A percentile compares a stretch with the other conserved stretches of the same genome.
phyloP scores from a whole-genome alignment of 2,797 vertebrate genomes.

The Iguana delicatissima region DNA sequence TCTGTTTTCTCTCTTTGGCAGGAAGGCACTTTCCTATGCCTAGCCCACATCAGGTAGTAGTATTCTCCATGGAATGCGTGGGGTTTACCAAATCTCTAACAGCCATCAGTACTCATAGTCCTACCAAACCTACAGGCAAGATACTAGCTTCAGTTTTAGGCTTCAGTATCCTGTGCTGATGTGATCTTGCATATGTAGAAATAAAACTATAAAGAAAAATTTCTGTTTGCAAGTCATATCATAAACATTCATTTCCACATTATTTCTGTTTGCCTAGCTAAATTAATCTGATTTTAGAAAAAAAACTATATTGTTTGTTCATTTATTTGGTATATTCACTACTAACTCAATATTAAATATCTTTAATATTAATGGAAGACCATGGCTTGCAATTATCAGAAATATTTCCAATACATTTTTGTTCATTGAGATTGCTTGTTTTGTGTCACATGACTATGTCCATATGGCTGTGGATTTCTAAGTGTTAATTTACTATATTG shows the following conservation, averaged over 20 bases:
- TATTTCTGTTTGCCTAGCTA: constrained; percentile 45
- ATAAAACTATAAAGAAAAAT: constrained; percentile 68
- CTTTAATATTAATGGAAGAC: constrained; percentile 46
- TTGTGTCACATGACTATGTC: constrained; percentile 66
- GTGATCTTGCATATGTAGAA: constrained; percentile 72
- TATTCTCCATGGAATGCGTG: constrained; percentile 89
- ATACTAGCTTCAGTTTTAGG: constrained; percentile 81
- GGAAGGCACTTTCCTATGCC: constrained; percentile 86
- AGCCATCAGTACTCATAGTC: constrained; percentile 84
- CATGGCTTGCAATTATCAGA: constrained; percentile 81
- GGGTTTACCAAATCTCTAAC: constrained; percentile 87
- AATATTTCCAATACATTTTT: constrained; percentile 74
- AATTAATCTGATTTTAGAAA: constrained; percentile 40
- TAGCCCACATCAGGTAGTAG: constrained; percentile 87
- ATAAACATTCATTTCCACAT: constrained; percentile 57
- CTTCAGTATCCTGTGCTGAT: constrained; percentile 73
- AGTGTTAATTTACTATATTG: constrained; percentile 67
- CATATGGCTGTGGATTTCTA: constrained; percentile 79
- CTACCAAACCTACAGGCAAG: constrained; percentile 86
- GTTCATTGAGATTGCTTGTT: constrained; percentile 73
- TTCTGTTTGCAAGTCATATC: constrained; percentile 80
- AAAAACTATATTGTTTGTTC: not conserved
- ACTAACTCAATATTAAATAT: constrained; percentile 52
- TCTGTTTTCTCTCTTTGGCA: constrained; percentile 84
- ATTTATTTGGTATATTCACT: constrained; percentile 39